Conservation (phyloP, 2,113 vertebrate genomes). For the Numenius arquata region DNA sequence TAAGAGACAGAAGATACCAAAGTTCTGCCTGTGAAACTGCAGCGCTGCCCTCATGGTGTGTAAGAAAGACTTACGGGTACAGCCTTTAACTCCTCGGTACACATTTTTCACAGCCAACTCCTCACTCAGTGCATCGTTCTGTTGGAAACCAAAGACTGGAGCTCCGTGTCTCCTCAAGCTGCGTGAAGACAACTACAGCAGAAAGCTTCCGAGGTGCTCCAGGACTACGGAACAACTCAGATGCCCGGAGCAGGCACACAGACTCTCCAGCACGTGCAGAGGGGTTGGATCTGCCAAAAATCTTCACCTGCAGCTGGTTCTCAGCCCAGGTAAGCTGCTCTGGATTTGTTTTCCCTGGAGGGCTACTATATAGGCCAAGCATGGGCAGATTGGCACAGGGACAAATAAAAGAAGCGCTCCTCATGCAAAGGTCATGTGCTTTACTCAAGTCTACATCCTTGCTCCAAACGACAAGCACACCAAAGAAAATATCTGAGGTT, state of each 20-base stretch:
- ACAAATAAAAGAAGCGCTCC: neutral
- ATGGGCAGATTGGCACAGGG: neutral
- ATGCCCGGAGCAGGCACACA: neutral
- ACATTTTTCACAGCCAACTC: neutral
- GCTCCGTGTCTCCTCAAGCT: fast-evolving
- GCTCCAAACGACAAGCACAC: neutral
- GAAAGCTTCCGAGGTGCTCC: neutral
- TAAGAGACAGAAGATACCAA: neutral
- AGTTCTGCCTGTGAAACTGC: neutral
- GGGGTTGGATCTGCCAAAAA: neutral
- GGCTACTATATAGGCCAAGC: neutral
- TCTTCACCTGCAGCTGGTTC: fast-evolving
- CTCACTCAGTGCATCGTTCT: neutral
- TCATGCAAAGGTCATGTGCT: neutral
- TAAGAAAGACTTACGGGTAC: neutral
- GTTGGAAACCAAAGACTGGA: neutral
- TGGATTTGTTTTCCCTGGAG: neutral
- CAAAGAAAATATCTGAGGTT: neutral
- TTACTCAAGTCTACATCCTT: neutral
- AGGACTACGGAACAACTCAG: neutral
- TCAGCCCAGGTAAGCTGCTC: neutral
- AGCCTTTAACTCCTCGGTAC: neutral
- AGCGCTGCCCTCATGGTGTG: neutral
- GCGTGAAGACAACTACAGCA: neutral
- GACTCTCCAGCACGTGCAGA: neutral